Conservation (phyloP, 2,888 invertebrate species). For the Eristalis pertinax region DNA sequence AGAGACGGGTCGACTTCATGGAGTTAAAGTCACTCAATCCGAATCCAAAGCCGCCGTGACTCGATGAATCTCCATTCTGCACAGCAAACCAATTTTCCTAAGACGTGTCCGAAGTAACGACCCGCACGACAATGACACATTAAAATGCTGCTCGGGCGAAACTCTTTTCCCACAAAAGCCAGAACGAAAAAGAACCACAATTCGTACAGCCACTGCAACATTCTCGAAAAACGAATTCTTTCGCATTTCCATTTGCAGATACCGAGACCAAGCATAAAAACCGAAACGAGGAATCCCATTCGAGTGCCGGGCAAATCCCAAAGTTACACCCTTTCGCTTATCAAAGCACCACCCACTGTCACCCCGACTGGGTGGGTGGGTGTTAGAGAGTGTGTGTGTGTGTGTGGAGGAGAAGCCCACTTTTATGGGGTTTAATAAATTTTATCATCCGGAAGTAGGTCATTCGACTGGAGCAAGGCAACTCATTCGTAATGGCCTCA, state of each 20-base stretch:
- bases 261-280: not conserved
- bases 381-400: not conserved
- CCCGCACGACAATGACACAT: not conserved
- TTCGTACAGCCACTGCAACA: not conserved
- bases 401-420: not conserved
- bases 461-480: conserved; percentile 7
- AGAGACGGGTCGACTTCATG: too few relatives aligned
- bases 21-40: too few relatives aligned
- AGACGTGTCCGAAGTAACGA: not conserved
- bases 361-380: not conserved
- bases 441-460: conserved; percentile 42
- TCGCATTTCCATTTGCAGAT: not conserved
- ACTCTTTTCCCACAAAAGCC: not conserved
- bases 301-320: not conserved
- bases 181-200: not conserved
- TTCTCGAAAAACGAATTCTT: not conserved
- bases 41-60: not conserved
- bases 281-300: not conserved
- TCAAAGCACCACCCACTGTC: conserved; percentile 18
- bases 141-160: not conserved
- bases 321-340: conserved; percentile 2
- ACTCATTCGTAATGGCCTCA: conserved; percentile 29
- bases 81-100: not conserved
- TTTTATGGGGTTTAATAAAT: conserved; percentile 33
- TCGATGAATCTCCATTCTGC: not conserved